Conservation (phyloP, 2,888 invertebrate genomes). For the Pyrrhosoma nymphula region DNA sequence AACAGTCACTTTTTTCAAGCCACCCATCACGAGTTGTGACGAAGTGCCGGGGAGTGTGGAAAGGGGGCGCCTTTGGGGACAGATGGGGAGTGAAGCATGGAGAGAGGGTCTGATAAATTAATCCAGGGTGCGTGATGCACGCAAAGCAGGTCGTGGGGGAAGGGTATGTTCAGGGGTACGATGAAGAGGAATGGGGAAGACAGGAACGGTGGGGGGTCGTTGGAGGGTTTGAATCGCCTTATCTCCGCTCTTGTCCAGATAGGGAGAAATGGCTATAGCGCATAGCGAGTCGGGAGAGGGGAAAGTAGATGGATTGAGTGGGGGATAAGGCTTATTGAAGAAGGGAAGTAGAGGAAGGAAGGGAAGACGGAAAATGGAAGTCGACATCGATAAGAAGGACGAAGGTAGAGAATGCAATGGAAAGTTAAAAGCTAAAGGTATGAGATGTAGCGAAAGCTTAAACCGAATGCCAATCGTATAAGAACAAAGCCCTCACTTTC, state of each 20-base stretch:
- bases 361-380: not conserved
- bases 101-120: conserved; percentile 33
- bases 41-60: not conserved
- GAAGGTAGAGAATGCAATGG: not conserved
- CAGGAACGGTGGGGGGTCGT: not conserved
- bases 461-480: too few species aligned
- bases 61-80: conserved; percentile 24
- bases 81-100: not conserved
- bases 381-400: not conserved
- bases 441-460: too few species aligned
- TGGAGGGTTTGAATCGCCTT: not conserved
- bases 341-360: not conserved
- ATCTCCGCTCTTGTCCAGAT: conserved; percentile 56
- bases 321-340: not conserved
- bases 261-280: conserved; percentile 31
- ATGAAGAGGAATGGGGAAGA: too few species aligned
- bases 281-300: not conserved
- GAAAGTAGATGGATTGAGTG: not conserved
- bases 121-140: conserved; percentile 58
- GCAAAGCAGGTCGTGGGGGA: not conserved
- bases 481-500: too few species aligned
- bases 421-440: too few species aligned
- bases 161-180: not conserved
- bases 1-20: too few species aligned
- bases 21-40: not conserved